phyloP scores from a whole-genome alignment of 2,113 vertebrate genomes.

The Arvicanthis niloticus region DNA sequence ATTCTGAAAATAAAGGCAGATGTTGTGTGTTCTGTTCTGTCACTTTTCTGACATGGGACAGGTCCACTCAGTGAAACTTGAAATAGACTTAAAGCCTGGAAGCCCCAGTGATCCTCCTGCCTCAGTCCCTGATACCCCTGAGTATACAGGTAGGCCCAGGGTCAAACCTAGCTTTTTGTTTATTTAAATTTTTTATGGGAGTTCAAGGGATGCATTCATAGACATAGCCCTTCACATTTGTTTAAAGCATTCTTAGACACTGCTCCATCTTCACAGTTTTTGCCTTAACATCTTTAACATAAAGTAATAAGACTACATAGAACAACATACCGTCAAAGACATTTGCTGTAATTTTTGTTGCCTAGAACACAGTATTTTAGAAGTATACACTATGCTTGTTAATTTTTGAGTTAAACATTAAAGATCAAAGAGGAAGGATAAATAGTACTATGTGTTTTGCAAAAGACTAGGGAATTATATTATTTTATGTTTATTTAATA shows the following conservation, averaged over 20 bases:
- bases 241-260: neutral
- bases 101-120: neutral
- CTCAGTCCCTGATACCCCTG: neutral
- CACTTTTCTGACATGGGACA: neutral
- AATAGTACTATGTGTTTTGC: neutral
- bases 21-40: neutral
- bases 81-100: neutral
- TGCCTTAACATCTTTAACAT: neutral
- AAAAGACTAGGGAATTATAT: neutral
- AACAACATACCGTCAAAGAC: neutral
- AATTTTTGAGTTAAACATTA: neutral
- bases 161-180: neutral
- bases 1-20: neutral
- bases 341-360: neutral
- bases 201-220: neutral
- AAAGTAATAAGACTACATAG: neutral
- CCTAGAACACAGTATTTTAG: neutral
- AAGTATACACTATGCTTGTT: neutral
- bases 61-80: neutral
- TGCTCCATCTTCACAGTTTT: no score
- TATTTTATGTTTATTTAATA: neutral
- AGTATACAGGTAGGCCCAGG: no score
- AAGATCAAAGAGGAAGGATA: neutral
- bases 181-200: neutral
- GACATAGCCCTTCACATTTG: neutral